Conservation (phyloP, 2,797 vertebrate genomes). For the Thamnophis elegans region DNA sequence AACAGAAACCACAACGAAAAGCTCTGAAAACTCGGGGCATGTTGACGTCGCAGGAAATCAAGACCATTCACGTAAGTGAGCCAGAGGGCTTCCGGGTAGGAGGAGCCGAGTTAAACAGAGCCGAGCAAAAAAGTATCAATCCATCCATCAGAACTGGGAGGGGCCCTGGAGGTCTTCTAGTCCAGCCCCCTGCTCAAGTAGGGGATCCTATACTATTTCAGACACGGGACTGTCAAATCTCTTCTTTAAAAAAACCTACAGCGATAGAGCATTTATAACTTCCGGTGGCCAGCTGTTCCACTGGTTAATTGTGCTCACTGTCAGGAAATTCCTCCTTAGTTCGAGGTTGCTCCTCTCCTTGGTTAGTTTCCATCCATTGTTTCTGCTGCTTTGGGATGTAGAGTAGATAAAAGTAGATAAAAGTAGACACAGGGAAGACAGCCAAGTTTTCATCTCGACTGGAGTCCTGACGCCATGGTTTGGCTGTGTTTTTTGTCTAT, state of each 20-base stretch:
- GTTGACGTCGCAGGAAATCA: conserved; percentile 88
- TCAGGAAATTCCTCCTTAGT: background rate
- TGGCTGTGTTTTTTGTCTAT: background rate
- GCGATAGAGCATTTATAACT: fast-evolving
- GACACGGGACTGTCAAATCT: fast-evolving
- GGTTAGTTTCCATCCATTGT: background rate
- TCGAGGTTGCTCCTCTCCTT: background rate
- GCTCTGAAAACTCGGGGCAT: conserved; percentile 82
- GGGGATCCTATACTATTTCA: background rate
- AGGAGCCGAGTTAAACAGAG: background rate
- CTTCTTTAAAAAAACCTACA: background rate
- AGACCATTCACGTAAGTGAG: conserved; percentile 87
- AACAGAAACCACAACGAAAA: conserved; percentile 85
- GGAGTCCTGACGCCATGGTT: background rate
- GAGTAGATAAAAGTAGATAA: background rate
- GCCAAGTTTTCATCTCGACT: background rate
- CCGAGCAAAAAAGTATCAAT: background rate
- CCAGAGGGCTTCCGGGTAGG: background rate
- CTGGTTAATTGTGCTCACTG: background rate
- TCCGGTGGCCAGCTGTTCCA: background rate
- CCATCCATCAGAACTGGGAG: background rate
- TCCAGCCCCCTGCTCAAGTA: no score
- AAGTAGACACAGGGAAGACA: background rate
- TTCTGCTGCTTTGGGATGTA: background rate
- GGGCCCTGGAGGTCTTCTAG: background rate